Conservation (phyloP, 1,140 invertebrate genomes). For the Caerostris extrusa region DNA sequence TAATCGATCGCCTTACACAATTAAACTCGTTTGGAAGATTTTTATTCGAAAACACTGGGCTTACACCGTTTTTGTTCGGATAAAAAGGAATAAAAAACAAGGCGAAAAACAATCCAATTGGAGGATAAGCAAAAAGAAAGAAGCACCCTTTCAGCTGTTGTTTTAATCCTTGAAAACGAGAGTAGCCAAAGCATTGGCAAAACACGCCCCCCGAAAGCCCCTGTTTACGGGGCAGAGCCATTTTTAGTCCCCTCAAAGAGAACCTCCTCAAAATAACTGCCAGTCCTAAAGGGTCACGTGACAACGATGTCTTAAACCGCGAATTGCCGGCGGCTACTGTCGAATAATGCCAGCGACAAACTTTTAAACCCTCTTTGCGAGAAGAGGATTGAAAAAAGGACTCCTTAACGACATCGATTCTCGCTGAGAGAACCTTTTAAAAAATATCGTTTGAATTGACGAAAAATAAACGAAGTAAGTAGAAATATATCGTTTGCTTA, state of each 20-base stretch:
- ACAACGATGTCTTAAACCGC: conserved; percentile 58
- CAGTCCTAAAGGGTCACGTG: conserved; percentile 54
- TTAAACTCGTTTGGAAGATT: too few relatives aligned
- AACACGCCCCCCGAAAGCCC: conserved; percentile 44
- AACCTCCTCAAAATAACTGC: conserved; percentile 40
- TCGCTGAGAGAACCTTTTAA: not conserved
- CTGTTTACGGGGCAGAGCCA: conserved; percentile 58
- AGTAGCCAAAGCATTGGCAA: conserved; percentile 36
- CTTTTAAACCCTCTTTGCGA: not conserved
- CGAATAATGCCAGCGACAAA: conserved; percentile 22
- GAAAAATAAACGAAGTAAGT: conserved; percentile 46
- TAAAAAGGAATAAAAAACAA: too few relatives aligned
- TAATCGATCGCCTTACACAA: too few relatives aligned
- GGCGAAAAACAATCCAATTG: not conserved
- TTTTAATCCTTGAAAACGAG: conserved; percentile 63
- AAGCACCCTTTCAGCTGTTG: conserved; percentile 34
- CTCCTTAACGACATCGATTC: not conserved
- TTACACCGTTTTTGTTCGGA: too few relatives aligned
- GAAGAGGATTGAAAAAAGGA: conserved; percentile 11
- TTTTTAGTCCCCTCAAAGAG: conserved; percentile 62
- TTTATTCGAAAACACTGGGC: too few relatives aligned
- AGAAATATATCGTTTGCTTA: not conserved
- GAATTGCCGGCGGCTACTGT: conserved; percentile 47
- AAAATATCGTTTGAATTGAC: not conserved
- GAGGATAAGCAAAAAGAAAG: not conserved